A percentile compares a stretch with the other conserved stretches of the same genome.
Evolutionary conservation across 2,113 vertebrate species (phyloP).

Genomic region (Andinoacara biseriatus): DNA sequence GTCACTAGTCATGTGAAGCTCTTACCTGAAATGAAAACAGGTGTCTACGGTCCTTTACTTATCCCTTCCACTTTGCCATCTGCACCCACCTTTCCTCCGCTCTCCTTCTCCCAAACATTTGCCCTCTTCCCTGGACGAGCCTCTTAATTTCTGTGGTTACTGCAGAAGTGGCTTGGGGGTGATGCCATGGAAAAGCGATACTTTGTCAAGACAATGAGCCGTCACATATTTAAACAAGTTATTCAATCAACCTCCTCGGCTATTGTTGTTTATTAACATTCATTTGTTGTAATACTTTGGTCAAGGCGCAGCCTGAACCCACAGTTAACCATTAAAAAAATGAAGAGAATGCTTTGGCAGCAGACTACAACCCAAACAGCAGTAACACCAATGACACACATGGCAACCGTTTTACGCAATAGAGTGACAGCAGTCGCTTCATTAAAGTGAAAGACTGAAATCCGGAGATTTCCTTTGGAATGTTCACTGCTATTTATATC

Average conservation of each 20-base stretch:
- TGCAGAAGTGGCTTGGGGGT: not conserved
- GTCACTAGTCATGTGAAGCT: not conserved
- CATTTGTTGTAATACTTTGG: not conserved
- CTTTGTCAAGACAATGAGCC: not conserved
- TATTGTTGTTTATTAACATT: not conserved
- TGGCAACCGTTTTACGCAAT: not conserved
- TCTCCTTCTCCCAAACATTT: not conserved
- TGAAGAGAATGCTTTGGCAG: not conserved
- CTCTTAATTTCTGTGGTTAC: not conserved
- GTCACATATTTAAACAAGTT: not conserved
- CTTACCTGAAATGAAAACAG: conserved; percentile 5
- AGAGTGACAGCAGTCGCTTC: not conserved
- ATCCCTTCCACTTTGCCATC: not conserved
- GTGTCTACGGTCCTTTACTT: not conserved
- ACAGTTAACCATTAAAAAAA: not conserved
- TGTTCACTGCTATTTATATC: not conserved
- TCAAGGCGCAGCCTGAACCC: not conserved
- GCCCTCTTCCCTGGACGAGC: no score
- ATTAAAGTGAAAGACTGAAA: not conserved
- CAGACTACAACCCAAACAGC: not conserved
- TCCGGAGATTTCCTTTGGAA: not conserved
- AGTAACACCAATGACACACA: not conserved
- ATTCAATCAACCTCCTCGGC: not conserved
- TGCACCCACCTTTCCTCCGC: not conserved
- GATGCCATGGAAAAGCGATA: not conserved